Evolutionary conservation across 2,888 invertebrate genomes (phyloP).

Genomic region (Suillia variegata): DNA sequence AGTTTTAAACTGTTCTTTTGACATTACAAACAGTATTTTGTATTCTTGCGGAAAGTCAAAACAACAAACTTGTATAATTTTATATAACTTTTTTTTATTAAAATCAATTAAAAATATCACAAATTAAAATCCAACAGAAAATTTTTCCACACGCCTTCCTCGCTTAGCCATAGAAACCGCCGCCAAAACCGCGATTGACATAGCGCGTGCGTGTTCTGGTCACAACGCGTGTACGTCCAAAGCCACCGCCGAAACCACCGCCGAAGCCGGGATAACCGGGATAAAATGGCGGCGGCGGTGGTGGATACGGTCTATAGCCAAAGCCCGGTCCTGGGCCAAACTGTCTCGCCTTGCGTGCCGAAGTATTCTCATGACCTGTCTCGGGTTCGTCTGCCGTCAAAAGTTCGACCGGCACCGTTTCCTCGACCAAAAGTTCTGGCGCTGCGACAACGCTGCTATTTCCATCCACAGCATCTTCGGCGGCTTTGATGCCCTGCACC

Average conservation of each 20-base stretch:
- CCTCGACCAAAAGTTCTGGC: slow-evolving; percentile 24
- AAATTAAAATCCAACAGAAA: too few relatives aligned
- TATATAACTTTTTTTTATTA: too few relatives aligned
- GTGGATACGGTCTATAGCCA: slow-evolving; percentile 28
- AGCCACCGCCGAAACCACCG: slow-evolving; percentile 34
- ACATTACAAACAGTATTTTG: too few relatives aligned
- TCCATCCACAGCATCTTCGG: slow-evolving; percentile 24
- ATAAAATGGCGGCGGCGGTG: too few relatives aligned
- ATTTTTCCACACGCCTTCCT: too few relatives aligned
- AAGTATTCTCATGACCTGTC: slow-evolving; percentile 29
- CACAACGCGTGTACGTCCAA: slow-evolving; percentile 39
- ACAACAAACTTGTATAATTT: too few relatives aligned
- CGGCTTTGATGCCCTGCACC: not conserved
- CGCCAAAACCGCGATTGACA: slow-evolving; percentile 31
- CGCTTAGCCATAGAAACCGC: slow-evolving; percentile 23
- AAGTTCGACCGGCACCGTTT: slow-evolving; percentile 31
- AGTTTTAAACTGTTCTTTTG: too few relatives aligned
- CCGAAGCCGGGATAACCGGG: slow-evolving; percentile 27
- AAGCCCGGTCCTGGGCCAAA: slow-evolving; percentile 33
- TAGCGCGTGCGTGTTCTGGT: slow-evolving; percentile 43
- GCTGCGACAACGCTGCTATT: slow-evolving; percentile 23
- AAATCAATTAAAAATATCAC: too few relatives aligned
- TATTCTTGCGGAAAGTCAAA: too few relatives aligned
- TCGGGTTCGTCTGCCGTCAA: slow-evolving; percentile 36
- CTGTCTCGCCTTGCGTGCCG: slow-evolving; percentile 42